Evolutionary conservation across 2,113 vertebrate species (phyloP).

Genomic region (Salvelinus alpinus): DNA sequence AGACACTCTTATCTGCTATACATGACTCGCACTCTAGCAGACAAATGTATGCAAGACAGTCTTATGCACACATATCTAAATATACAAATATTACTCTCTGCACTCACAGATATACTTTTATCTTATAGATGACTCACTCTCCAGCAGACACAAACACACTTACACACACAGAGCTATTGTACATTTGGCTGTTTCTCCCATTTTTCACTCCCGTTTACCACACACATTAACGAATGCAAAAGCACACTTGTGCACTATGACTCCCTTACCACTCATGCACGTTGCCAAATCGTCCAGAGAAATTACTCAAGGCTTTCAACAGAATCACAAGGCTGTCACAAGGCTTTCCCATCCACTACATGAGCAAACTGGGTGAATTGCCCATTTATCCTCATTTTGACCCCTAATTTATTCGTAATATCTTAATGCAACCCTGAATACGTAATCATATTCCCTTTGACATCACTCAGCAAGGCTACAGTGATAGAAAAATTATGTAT

Average conservation of each 20-base stretch:
- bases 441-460: conserved; percentile 46
- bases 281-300: conserved; percentile 48
- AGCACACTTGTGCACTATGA: conserved; percentile 15
- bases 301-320: conserved; percentile 37
- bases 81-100: no score
- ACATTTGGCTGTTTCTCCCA: not conserved
- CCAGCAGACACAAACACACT: not conserved
- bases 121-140: no score
- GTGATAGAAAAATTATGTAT: no score
- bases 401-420: conserved; percentile 40
- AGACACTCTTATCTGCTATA: not conserved
- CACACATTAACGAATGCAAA: conserved; percentile 18
- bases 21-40: not conserved
- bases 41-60: not conserved
- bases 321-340: conserved; percentile 25
- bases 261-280: conserved; percentile 23
- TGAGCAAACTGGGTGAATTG: conserved; percentile 35
- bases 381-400: conserved; percentile 51
- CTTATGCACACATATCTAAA: not conserved
- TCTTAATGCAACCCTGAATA: conserved; percentile 39
- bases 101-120: no score
- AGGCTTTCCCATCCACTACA: conserved; percentile 27
- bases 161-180: not conserved
- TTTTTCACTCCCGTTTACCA: not conserved
- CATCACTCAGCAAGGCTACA: conserved; percentile 18